These are phyloP conservation scores for Drosophila anomalata DNA, from an alignment of 2,888 invertebrate species.

Conservation along the genomic window DNA sequence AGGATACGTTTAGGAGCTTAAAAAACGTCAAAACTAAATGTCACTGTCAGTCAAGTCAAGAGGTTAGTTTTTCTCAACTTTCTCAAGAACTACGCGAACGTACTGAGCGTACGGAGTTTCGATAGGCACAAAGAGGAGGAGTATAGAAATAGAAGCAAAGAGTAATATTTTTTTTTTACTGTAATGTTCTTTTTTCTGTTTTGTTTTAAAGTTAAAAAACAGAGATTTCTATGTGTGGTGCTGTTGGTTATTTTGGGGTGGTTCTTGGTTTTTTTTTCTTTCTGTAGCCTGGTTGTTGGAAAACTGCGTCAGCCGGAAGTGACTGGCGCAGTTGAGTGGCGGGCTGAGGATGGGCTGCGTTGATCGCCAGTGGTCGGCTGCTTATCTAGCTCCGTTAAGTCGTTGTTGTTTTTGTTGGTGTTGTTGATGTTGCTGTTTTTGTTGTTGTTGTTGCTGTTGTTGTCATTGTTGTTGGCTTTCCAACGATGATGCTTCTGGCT, in stretches of 20 bases:
- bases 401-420: constrained; percentile 48
- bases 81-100: constrained; percentile 41
- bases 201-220: constrained; percentile 3
- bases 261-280: constrained; percentile 50
- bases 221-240: constrained; percentile 39
- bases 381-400: constrained; percentile 73
- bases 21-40: constrained; percentile 78
- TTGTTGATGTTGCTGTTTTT: constrained; percentile 7
- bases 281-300: constrained; percentile 37
- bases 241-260: constrained; percentile 52
- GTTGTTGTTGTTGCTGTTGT: constrained; percentile 19
- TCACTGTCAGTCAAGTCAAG: constrained; percentile 55
- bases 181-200: constrained; percentile 2
- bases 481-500: constrained; percentile 71
- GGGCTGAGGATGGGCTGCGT: constrained; percentile 79
- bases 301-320: constrained; percentile 72
- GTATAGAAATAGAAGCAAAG: constrained; percentile 64
- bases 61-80: constrained; percentile 38
- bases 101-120: constrained; percentile 62
- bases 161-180: constrained; percentile 39
- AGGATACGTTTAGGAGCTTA: constrained; percentile 82
- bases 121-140: constrained; percentile 74
- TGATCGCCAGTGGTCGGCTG: constrained; percentile 77
- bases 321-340: constrained; percentile 75
- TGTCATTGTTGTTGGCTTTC: constrained; percentile 46